A percentile compares a stretch with the other conserved stretches of the same genome.
Evolutionary conservation across 2,113 vertebrate species (phyloP).

Genomic region (Todiramphus saurophagus): DNA sequence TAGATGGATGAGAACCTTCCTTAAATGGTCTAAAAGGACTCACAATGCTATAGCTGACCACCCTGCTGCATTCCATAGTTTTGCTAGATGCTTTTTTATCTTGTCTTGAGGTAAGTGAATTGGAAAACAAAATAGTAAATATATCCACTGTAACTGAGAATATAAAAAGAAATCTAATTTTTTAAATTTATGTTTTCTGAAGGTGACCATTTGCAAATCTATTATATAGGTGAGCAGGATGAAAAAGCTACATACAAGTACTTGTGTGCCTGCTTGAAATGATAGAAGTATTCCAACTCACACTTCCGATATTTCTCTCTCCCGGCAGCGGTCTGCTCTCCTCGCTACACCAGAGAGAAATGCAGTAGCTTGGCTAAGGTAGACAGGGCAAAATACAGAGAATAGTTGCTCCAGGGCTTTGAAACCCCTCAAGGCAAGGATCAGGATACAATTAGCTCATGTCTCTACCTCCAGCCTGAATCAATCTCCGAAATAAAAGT

Average conservation of each 20-base stretch:
- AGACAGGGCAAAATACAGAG: conserved; percentile 98
- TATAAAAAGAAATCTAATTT: no score
- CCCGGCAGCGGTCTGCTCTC: conserved; percentile 89
- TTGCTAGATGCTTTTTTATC: no score
- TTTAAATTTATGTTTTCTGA: no score
- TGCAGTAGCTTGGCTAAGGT: conserved; percentile 99
- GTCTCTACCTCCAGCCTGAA: conserved; percentile 94
- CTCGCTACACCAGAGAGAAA: conserved; percentile 95
- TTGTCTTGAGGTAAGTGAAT: no score
- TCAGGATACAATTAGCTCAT: conserved; percentile 99
- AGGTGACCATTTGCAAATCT: not conserved
- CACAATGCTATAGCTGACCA: no score
- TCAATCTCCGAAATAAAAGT: conserved; percentile 93
- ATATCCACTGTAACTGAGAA: no score
- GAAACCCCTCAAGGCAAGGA: conserved; percentile 99
- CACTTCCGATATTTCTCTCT: conserved; percentile 79
- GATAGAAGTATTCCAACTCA: not conserved
- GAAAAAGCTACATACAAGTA: not conserved
- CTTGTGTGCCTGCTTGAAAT: not conserved
- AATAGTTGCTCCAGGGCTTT: conserved; percentile 97
- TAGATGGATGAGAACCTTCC: no score
- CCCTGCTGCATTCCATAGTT: no score
- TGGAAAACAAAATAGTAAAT: no score
- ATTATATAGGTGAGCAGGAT: not conserved
- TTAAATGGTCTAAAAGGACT: no score